These are phyloP conservation scores for Drosophila dives DNA, from an alignment of 2,888 invertebrate species.

Conservation along the genomic window DNA sequence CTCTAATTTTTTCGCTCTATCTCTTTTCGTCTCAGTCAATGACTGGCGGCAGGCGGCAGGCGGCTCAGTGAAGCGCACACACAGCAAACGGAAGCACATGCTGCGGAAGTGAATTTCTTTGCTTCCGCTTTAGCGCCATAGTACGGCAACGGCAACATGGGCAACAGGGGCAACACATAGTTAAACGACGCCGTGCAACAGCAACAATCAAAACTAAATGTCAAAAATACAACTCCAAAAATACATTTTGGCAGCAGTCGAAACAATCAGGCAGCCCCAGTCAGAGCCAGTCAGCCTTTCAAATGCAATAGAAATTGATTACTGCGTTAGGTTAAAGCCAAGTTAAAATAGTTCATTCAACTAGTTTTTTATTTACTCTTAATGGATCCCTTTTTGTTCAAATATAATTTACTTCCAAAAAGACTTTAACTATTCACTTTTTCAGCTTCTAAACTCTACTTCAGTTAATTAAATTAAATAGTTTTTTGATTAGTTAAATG, in stretches of 20 bases:
- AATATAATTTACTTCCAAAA: not conserved
- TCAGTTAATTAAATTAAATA: not conserved
- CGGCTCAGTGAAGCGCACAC: conserved; percentile 57
- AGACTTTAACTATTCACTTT: not conserved
- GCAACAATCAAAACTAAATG: conserved; percentile 60
- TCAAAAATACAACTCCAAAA: conserved; percentile 54
- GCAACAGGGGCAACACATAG: conserved; percentile 29
- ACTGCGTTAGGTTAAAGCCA: conserved; percentile 1
- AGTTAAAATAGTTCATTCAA: not conserved
- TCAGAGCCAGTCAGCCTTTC: conserved; percentile 15
- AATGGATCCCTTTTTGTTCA: not conserved
- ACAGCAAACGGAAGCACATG: conserved; percentile 67
- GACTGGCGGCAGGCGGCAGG: conserved; percentile 27
- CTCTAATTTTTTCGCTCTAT: not conserved
- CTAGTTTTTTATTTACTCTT: not conserved
- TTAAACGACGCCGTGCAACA: conserved; percentile 55
- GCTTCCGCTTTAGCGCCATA: conserved; percentile 63
- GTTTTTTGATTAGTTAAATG: too few species aligned
- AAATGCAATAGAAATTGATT: conserved; percentile 19
- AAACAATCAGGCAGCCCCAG: conserved; percentile 28
- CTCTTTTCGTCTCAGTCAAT: not conserved
- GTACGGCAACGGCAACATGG: conserved; percentile 26
- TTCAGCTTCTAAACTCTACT: rapidly evolving
- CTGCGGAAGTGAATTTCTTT: conserved; percentile 67
- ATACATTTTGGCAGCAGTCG: conserved; percentile 7